Conservation (phyloP, 2,888 invertebrate genomes). For the Limenitis camilla region DNA sequence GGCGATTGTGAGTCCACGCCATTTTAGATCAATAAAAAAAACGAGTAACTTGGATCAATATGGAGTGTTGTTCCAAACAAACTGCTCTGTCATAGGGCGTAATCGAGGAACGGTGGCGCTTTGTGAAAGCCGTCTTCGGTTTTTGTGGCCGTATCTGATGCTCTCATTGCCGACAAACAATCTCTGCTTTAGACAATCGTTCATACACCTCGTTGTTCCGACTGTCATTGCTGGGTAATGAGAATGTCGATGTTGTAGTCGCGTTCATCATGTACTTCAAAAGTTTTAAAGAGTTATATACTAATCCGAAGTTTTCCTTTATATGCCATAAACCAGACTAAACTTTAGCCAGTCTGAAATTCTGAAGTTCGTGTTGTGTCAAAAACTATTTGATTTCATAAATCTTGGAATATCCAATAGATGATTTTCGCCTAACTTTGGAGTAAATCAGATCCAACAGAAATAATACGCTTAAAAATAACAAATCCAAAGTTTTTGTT, state of each 20-base stretch:
- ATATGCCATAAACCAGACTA: too few relatives aligned
- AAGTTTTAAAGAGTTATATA: background rate
- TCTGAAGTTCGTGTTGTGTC: too few relatives aligned
- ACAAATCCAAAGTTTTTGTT: too few relatives aligned
- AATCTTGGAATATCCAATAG: too few relatives aligned
- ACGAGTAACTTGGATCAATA: constrained; percentile 71
- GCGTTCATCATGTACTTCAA: background rate
- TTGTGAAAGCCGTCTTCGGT: constrained; percentile 65
- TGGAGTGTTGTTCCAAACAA: constrained; percentile 66
- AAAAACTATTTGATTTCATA: too few relatives aligned
- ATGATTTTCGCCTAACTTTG: too few relatives aligned
- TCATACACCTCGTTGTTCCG: constrained; percentile 29
- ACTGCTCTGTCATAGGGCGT: constrained; percentile 72
- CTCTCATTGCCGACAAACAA: constrained; percentile 64
- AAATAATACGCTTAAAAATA: too few relatives aligned
- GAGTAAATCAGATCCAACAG: too few relatives aligned
- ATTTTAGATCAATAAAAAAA: constrained; percentile 66
- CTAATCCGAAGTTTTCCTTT: too few relatives aligned
- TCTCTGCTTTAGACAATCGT: constrained; percentile 30
- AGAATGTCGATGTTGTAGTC: constrained; percentile 6
- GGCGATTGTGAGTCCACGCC: too few relatives aligned
- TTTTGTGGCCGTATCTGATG: constrained; percentile 71
- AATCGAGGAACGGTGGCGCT: constrained; percentile 72
- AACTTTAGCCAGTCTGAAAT: too few relatives aligned
- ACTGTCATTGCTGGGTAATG: constrained; percentile 6